Evolutionary conservation across 2,113 vertebrate species (phyloP), one percentile per base, ranked within the genome.

Genomic region (Podarcis muralis): DNA sequence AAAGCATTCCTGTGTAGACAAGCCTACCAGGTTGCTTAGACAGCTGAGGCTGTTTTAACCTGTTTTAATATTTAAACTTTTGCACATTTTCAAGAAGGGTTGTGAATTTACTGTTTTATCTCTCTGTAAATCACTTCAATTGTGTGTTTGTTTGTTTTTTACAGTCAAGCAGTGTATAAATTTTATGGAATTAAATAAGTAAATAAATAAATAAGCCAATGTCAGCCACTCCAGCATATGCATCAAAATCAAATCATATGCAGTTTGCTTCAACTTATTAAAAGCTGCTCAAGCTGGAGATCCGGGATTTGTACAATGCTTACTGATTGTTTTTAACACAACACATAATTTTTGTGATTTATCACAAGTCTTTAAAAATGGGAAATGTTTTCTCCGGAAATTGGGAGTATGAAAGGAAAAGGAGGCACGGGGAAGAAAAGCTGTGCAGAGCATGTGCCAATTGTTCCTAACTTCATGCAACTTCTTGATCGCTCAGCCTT

Each of bases 181-280:
- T 53, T 53, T 53, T 53, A 53, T 53, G 11, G 48, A 53, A 53
- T 53, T 53, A 53, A 53, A 12, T 53, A 53, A 53, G 48, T 53
- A 12, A 53, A 2, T 53, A 3, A 53, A 9, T 12, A 53, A 53
- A 53, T 75, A 22, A 5, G 35, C 35, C 74, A 22, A 75, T 40
- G 18, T 75, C 88, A 94, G 78, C 65, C 30, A 90, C 72, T 27
- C 81, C 84, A 87, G 90, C 91, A 90, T 40, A 57, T 88, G 92
- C 92, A 93, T 93, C 93, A 93, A 85, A 86, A 88, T 12, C 78
- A 85, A 87, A 93, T 87, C 93, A 84, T 92, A 89, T 25, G 25
- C 72, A 68, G 91, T 94, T 94, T 95, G 92, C 87, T 94, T 92
- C 93, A 92, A 93, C 87, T 94, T 93, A 72, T 78, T 62, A 89